Evolutionary conservation across 2,113 vertebrate species (phyloP), one percentile per base, ranked within the genome.

Genomic region (Chionodraco myersi): DNA sequence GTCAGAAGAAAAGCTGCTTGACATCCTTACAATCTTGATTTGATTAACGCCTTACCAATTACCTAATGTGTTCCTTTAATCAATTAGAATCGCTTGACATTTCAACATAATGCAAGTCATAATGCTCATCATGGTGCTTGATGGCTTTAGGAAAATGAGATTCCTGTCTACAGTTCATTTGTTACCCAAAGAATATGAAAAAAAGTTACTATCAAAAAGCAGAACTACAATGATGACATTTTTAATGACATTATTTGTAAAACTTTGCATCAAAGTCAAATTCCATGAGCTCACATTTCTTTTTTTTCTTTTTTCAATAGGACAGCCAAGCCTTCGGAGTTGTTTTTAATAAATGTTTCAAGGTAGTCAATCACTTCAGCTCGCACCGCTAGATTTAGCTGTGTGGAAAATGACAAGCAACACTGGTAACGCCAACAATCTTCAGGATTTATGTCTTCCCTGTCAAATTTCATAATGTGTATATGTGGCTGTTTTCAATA

Each of bases 261-360:
- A 96, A 95, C 95, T 95, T 95, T 96, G 96, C 96, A 96, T 95
- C 95, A 90, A 88, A 95, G 95, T 96, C 93, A 96, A 95, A 95
- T 94, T 95, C 95, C 96, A 94, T 96, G 95, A 94, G 95, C 93
- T 95, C 90, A 87, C 93, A 94, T 91, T 79, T 94, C 87, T 41
- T 41, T 6, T 41, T 41, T 41, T 41, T 30, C 26, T 30, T 95
- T 82, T 85, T 95, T 96, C 92, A 93, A 96, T 95, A 79, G 96
- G 91, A 94, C 96, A 95, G 91, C 95, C 92, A 83, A 82, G 70
- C 83, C 85, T 81, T 83, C 79, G 77, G 65, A 80, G 63, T 53
- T 16, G 5, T 53, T 83, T 57, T 64, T 48, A 72, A 88, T 81
- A 57, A 79, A 85, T 36, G 73, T 62, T 81, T 84, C 68, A 88